Percentiles rank a stretch among this genome's conserved stretches.
Evolutionary conservation across 92 coral and sea anemone species (phyloP).

Genomic region (Plumapathes pennacea): DNA sequence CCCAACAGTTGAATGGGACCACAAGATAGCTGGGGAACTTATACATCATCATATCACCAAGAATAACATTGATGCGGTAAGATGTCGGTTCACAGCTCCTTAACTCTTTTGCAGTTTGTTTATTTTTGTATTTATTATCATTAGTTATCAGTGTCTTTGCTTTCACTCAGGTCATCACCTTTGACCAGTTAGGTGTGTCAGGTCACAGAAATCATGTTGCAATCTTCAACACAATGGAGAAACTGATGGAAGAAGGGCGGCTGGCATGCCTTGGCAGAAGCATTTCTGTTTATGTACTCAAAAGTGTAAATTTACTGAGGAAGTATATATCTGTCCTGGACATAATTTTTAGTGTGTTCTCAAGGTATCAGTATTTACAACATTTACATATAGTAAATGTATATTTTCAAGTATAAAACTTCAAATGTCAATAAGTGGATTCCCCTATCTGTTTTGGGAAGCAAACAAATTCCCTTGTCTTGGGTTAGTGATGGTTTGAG

Average conservation of each 20-base stretch:
- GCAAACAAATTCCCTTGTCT: too few relatives aligned
- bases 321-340: slow-evolving; percentile 81
- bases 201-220: slow-evolving; percentile 91
- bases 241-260: slow-evolving; percentile 32
- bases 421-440: too few relatives aligned
- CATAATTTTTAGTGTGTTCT: slow-evolving; percentile 60
- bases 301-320: slow-evolving; percentile 71
- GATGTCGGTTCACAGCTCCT: slow-evolving; percentile 10
- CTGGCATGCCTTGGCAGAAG: slow-evolving; percentile 25
- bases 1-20: slow-evolving; percentile 64
- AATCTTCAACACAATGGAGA: slow-evolving; percentile 61
- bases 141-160: neutral
- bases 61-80: slow-evolving; percentile 69
- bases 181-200: slow-evolving; percentile 91
- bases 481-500: too few relatives aligned
- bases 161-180: slow-evolving; percentile 68
- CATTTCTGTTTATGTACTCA: slow-evolving; percentile 55
- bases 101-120: neutral
- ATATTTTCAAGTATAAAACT: too few relatives aligned
- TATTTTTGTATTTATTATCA: too few relatives aligned
- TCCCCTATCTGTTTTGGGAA: too few relatives aligned
- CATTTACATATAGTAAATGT: too few relatives aligned
- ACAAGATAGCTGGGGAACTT: slow-evolving; percentile 33
- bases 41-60: slow-evolving; percentile 48
- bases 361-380: too few relatives aligned